phyloP scores from a whole-genome alignment of 2,113 vertebrate species.

The Thymallus thymallus region DNA sequence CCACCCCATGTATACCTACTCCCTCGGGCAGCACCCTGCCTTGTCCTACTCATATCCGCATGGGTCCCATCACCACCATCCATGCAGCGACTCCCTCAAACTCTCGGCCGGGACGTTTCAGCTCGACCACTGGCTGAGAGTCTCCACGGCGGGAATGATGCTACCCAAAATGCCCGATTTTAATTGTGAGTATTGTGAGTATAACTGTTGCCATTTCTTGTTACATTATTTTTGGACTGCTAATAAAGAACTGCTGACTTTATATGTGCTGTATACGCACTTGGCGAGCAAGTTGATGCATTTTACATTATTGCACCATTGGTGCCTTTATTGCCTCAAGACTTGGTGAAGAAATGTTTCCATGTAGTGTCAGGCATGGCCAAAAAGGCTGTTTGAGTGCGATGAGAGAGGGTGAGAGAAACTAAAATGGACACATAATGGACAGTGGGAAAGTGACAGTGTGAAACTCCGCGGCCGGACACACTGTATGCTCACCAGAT shows the following conservation, averaged over 20 bases:
- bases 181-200: constrained; percentile 80
- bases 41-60: constrained; percentile 91
- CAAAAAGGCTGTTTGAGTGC: constrained; percentile 16
- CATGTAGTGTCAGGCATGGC: not conserved
- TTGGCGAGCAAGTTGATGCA: not conserved
- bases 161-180: constrained; percentile 97
- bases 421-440: constrained; percentile 77
- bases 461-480: constrained; percentile 75
- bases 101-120: constrained; percentile 92
- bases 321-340: not conserved
- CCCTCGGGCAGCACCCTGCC: constrained; percentile 86
- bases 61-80: constrained; percentile 78
- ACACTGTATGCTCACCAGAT: constrained; percentile 66
- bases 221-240: not conserved
- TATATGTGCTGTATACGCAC: not conserved
- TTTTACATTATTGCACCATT: not conserved
- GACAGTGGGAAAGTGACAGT: constrained; percentile 80
- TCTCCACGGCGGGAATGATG: constrained; percentile 96
- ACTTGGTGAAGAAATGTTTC: not conserved
- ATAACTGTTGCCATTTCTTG: not conserved
- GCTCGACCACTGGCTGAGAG: constrained; percentile 96
- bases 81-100: constrained; percentile 87
- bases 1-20: constrained; percentile 92
- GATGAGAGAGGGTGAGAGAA: constrained; percentile 58
- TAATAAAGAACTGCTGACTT: not conserved